Conservation (phyloP, 2,797 vertebrate species). For the Microhierax caerulescens region DNA sequence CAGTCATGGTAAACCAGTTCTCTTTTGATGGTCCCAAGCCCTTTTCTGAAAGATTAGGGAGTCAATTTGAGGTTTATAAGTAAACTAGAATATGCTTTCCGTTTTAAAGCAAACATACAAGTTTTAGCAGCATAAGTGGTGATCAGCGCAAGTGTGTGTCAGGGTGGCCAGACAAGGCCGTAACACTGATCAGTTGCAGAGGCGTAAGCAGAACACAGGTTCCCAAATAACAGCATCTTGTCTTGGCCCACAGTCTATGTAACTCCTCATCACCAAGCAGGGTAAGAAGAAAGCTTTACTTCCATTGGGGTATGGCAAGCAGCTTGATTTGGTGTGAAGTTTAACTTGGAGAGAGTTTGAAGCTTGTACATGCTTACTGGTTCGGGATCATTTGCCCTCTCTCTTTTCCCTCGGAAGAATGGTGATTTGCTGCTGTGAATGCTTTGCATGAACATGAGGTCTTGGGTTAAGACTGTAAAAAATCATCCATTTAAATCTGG, state of each 20-base stretch:
- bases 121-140: not conserved
- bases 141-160: not conserved
- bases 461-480: not conserved
- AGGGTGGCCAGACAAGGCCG: not conserved
- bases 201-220: not conserved
- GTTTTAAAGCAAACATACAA: not conserved
- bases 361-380: not conserved
- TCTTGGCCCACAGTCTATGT: accelerated
- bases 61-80: not conserved
- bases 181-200: not conserved
- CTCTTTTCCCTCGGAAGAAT: not conserved
- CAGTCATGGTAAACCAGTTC: not conserved
- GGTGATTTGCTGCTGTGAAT: not conserved
- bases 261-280: not conserved
- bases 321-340: not conserved
- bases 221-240: not conserved
- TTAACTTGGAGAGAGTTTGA: not conserved
- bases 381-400: not conserved
- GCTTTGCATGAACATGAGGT: not conserved
- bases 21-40: not conserved
- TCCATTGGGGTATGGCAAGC: not conserved
- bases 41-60: not conserved
- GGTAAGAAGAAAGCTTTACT: not conserved
- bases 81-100: not conserved
- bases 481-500: not conserved